Base-by-base conservation (phyloP, 2,888 invertebrate genomes). In the Agrotis exclamationis region DNA sequence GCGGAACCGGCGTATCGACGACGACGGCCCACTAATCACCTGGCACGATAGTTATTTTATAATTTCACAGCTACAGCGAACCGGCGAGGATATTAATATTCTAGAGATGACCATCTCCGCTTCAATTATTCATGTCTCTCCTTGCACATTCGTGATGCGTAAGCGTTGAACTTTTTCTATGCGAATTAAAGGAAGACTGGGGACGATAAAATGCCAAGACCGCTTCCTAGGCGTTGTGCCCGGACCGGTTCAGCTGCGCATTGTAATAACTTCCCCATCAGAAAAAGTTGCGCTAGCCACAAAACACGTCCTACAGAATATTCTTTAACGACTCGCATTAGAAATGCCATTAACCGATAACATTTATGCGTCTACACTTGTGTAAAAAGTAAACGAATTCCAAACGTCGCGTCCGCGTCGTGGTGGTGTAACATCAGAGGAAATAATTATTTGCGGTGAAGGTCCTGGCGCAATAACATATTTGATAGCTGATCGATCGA, bases 101-200 rank as follows among this genome's bases (percentile, higher is more conserved):
- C 90, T 86, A 77, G 71, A 85, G 87, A 85, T 86, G 85, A 84
- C 82, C 82, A 87, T 86, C 87, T 81, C 79, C 60, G 70, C 84
- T 88, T 92, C 87, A 89, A 92, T 92, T 90, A 92, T 91, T 90
- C 88, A 92, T 92, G 88, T 87, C 85, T 82, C 84, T 86, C 80
- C 80, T 88, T 89, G 86, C 80, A 80, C 88, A 90, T 90, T 89
- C 89, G 82, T 75, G 70, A 79, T 85, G 84, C 87, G 86, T 88
- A 80, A 80, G 79, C 85, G 85, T 84, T 84, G 65, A 86, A 84
- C 83, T 91, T 93, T 92, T 93, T 91, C 82, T 84, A 84, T 70
- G 81, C 77, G 81, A 82, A 85, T 87, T 85, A 86, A 89, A 88
- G 87, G 86, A 87, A 87, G 87, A 78, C 83, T 84, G 82, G 82